These are phyloP conservation scores for Ispidina lecontei DNA, from an alignment of 2,797 vertebrate species.

Conservation along the genomic window DNA sequence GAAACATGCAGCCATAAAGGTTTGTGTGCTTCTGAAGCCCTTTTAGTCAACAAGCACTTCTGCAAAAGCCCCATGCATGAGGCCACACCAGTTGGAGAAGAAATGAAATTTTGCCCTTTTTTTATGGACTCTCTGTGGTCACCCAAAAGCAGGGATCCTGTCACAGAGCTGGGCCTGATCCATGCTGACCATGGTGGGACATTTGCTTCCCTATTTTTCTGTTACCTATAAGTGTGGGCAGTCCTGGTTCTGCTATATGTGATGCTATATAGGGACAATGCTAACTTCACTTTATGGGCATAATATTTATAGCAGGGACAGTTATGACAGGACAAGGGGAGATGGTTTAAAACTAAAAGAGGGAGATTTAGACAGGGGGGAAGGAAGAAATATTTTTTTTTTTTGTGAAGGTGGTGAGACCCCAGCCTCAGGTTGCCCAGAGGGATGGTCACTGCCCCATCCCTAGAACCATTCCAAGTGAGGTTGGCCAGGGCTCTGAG, in stretches of 20 bases:
- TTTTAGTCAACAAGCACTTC: neutral
- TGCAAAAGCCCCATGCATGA: accelerated
- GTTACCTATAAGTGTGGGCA: neutral
- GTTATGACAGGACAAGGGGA: neutral
- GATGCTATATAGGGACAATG: neutral
- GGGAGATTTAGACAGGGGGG: neutral
- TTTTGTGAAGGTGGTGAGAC: neutral
- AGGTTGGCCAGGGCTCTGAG: neutral
- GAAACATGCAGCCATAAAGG: neutral
- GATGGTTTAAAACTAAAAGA: neutral
- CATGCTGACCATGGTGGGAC: accelerated
- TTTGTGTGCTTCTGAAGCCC: neutral
- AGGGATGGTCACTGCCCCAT: neutral
- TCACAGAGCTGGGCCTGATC: neutral
- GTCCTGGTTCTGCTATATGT: accelerated
- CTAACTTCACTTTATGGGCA: neutral
- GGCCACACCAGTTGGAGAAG: accelerated
- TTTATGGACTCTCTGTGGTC: neutral
- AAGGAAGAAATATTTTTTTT: neutral
- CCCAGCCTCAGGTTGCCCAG: neutral
- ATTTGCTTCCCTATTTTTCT: neutral
- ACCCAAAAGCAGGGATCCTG: neutral
- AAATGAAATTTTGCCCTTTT: neutral
- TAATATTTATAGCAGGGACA: neutral
- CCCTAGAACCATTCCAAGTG: neutral